Percentiles rank a stretch among this genome's conserved stretches.
Conservation (phyloP, 2,113 vertebrate species). For the Edolisoma coerulescens region DNA sequence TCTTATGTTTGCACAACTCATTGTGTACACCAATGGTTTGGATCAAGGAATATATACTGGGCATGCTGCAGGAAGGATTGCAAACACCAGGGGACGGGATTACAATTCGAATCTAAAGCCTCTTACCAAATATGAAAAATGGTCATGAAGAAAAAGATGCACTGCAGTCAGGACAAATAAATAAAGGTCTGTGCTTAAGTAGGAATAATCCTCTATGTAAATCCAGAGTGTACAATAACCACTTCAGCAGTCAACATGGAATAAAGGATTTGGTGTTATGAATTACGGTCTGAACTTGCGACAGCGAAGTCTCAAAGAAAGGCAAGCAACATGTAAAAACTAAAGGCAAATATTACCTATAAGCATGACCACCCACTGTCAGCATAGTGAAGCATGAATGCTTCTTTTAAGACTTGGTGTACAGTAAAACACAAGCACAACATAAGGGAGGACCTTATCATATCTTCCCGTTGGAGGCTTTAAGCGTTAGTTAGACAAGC, state of each 20-base stretch:
- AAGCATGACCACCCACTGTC: not conserved
- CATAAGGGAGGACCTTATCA: not conserved
- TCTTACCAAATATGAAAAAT: not conserved
- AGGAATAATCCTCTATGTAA: not conserved
- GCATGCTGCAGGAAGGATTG: not conserved
- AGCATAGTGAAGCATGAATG: not conserved
- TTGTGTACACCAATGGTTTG: not conserved
- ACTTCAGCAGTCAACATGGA: not conserved
- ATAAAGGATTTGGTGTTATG: not conserved
- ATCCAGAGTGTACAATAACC: not conserved
- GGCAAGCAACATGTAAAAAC: not conserved
- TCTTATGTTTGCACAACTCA: not conserved
- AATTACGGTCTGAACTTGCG: not conserved
- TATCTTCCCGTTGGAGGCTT: not conserved
- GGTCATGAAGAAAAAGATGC: not conserved
- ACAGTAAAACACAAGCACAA: not conserved
- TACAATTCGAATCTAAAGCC: slow-evolving; percentile 1
- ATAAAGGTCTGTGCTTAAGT: not conserved
- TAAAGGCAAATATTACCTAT: not conserved
- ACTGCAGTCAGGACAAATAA: not conserved
- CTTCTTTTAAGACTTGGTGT: not conserved
- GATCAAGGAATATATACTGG: not conserved
- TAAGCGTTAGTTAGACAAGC: not conserved
- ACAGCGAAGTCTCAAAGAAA: not conserved
- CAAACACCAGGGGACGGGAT: not conserved